Conservation (phyloP, 1,140 invertebrate species). For the Dreissena polymorpha region DNA sequence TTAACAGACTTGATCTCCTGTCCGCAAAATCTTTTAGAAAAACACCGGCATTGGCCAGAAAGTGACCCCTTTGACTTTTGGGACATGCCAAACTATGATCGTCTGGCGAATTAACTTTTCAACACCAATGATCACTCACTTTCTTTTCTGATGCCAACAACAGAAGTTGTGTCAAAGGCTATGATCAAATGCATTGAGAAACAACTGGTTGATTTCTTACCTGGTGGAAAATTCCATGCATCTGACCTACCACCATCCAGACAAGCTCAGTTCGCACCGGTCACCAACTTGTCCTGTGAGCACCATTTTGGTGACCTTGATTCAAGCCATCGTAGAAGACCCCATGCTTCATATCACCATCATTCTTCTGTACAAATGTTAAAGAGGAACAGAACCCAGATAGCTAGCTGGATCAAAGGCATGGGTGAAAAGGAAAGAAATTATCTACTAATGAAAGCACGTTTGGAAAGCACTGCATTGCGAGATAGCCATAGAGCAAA, state of each 20-base stretch:
- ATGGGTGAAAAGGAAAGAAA: not conserved
- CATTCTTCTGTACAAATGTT: conserved; percentile 25
- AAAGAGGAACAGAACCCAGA: conserved; percentile 13
- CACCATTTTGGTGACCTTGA: conserved; percentile 44
- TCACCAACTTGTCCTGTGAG: conserved; percentile 35
- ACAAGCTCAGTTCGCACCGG: not conserved
- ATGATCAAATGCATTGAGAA: conserved; percentile 2
- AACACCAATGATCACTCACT: no score
- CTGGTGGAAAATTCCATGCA: not conserved
- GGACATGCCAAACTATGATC: no score
- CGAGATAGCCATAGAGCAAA: not conserved
- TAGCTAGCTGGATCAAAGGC: conserved; percentile 12
- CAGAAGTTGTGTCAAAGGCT: no score
- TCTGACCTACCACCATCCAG: conserved; percentile 3
- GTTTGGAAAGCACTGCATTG: not conserved
- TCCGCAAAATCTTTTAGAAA: not conserved
- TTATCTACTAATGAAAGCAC: not conserved
- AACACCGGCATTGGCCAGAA: not conserved
- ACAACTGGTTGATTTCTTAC: conserved; percentile 35
- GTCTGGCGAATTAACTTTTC: no score
- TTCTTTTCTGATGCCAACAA: no score
- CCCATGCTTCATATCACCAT: conserved; percentile 33
- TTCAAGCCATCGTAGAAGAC: conserved; percentile 22
- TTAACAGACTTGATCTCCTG: not conserved
- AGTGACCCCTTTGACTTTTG: not conserved